phyloP scores from a whole-genome alignment of 2,888 invertebrate genomes.

The Eretmocerus hayati region DNA sequence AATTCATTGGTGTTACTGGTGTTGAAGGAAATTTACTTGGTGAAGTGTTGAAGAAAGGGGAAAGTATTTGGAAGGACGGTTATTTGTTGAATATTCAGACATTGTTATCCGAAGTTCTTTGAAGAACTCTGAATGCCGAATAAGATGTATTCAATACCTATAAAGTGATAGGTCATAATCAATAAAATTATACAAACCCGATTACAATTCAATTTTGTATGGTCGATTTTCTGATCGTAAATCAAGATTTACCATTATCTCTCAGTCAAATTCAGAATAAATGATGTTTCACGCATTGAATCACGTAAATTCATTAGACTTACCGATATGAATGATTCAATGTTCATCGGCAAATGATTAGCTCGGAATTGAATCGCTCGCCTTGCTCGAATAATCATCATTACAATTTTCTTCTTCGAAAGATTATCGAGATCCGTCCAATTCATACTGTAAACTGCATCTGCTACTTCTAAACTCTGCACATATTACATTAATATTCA shows the following conservation, averaged over 20 bases:
- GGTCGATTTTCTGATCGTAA: too few species aligned
- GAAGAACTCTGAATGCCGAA: slow-evolving; percentile 15
- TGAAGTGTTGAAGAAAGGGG: too few species aligned
- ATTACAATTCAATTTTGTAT: too few species aligned
- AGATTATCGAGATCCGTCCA: slow-evolving; percentile 4
- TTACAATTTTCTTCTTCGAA: slow-evolving; percentile 9
- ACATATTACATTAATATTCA: background rate
- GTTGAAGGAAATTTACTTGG: too few species aligned
- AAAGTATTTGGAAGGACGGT: too few species aligned
- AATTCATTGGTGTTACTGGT: too few species aligned
- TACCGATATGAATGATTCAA: slow-evolving; percentile 18
- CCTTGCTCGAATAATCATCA: slow-evolving; percentile 13
- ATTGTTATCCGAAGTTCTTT: slow-evolving; percentile 1
- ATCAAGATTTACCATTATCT: too few species aligned
- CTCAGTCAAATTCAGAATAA: background rate
- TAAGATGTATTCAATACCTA: slow-evolving; percentile 12
- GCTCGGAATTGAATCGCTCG: slow-evolving; percentile 6
- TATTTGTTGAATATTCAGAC: too few species aligned
- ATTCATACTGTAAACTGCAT: slow-evolving; percentile 11
- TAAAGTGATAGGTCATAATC: too few species aligned
- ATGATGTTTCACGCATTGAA: background rate
- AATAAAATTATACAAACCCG: too few species aligned
- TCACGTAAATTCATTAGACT: background rate
- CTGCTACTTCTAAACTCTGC: slow-evolving; percentile 12
- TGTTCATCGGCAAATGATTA: slow-evolving; percentile 14